Evolutionary conservation across 2,113 vertebrate species (phyloP).

Genomic region (Macaca mulatta): DNA sequence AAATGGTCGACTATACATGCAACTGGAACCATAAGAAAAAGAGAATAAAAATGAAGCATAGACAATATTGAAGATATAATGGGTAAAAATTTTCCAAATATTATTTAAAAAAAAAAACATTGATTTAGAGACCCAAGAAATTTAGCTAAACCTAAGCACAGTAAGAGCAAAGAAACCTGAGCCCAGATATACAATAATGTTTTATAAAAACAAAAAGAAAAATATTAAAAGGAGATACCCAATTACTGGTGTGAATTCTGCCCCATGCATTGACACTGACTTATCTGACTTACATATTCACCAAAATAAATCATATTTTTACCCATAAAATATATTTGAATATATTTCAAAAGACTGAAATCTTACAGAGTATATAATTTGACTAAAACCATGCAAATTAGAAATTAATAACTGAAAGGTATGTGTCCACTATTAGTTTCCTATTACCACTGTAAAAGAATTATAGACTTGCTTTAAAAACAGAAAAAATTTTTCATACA

Average conservation of each 20-base stretch:
- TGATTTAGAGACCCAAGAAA: not conserved
- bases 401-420: not conserved
- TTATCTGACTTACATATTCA: not conserved
- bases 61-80: not conserved
- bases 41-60: not conserved
- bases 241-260: not conserved
- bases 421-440: not conserved
- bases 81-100: not conserved
- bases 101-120: not conserved
- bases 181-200: accelerated
- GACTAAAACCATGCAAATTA: not conserved
- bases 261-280: not conserved
- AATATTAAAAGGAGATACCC: no score
- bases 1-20: not conserved
- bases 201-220: not conserved
- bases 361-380: not conserved
- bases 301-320: not conserved
- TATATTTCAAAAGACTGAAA: not conserved
- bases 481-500: not conserved
- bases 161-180: not conserved
- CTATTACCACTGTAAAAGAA: not conserved
- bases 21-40: not conserved
- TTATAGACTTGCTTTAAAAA: not conserved
- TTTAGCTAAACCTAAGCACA: not conserved
- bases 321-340: not conserved